Evolutionary conservation across 2,888 invertebrate species (phyloP).

Genomic region (Ornithoptera priamus): DNA sequence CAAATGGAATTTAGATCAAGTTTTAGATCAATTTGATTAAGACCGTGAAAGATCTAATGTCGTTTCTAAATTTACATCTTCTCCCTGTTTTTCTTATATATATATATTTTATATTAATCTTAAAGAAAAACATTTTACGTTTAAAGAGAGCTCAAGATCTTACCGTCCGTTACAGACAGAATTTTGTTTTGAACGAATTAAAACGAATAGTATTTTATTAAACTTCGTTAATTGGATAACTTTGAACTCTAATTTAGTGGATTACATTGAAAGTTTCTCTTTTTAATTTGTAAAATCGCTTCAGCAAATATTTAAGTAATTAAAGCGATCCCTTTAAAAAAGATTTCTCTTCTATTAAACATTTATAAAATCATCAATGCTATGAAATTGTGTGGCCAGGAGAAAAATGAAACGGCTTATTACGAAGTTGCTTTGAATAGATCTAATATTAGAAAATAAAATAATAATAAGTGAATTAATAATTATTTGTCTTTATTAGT

Average conservation of each 20-base stretch:
- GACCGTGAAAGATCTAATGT: no score
- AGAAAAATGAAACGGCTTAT: neutral
- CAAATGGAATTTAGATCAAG: no score
- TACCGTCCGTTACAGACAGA: no score
- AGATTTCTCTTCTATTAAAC: neutral
- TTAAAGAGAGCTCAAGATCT: no score
- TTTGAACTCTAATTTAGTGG: neutral
- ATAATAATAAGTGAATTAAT: no score
- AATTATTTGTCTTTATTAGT: no score
- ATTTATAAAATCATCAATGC: neutral
- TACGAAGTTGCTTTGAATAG: neutral
- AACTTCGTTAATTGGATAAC: neutral
- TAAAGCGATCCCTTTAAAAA: slow-evolving; percentile 1
- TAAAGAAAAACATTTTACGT: no score
- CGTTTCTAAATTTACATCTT: no score
- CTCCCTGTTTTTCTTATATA: no score
- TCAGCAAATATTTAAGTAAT: neutral
- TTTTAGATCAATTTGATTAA: no score
- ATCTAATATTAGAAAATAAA: no score
- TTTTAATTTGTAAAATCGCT: neutral
- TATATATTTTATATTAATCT: no score
- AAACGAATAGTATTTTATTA: neutral
- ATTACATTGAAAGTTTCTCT: neutral
- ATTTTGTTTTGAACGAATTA: neutral
- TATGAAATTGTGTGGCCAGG: neutral